Conservation (phyloP, 2,797 vertebrate species). For the Oreortyx pictus region DNA sequence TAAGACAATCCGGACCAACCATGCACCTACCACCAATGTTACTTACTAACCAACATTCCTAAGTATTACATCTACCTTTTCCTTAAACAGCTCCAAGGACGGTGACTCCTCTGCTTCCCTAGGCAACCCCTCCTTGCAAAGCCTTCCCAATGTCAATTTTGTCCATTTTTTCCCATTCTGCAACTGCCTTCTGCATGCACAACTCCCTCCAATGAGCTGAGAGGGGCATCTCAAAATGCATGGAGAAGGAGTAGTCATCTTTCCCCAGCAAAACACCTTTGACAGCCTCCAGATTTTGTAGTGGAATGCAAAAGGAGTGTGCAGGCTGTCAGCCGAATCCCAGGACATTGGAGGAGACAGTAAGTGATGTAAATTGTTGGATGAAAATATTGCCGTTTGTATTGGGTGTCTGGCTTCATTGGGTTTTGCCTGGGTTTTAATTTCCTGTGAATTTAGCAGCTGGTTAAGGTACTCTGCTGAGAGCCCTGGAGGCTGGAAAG, state of each 20-base stretch:
- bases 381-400: background rate
- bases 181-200: background rate
- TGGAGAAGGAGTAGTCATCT: background rate
- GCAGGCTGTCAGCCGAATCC: background rate
- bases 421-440: conserved; percentile 33
- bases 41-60: too few species aligned
- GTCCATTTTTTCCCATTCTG: too few species aligned
- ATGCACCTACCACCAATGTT: too few species aligned
- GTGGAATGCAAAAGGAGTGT: background rate
- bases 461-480: background rate
- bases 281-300: background rate
- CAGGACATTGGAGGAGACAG: conserved; percentile 43
- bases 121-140: background rate
- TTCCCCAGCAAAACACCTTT: background rate
- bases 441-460: background rate
- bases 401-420: background rate
- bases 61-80: too few species aligned
- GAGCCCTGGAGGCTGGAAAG: background rate
- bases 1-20: too few species aligned
- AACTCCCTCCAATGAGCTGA: rapidly evolving
- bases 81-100: too few species aligned
- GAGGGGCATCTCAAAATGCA: background rate
- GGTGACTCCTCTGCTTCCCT: too few species aligned
- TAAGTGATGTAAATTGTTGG: conserved; percentile 50
- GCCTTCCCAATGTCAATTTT: background rate